Base-by-base conservation (phyloP, 2,888 invertebrate genomes). In the Chrysolina oricalcia region DNA sequence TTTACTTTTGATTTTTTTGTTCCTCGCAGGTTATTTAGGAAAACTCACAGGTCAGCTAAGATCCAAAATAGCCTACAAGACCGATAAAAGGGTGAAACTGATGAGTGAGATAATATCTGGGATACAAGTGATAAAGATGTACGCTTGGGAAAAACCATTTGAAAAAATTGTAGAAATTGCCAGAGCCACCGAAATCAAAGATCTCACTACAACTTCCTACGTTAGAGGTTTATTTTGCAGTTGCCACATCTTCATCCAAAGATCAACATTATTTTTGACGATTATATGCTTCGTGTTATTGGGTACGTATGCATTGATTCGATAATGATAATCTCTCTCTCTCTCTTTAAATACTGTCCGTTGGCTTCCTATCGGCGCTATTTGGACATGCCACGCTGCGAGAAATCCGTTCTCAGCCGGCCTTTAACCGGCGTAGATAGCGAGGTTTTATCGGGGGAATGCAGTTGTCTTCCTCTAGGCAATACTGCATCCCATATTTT, bases 191-290 rank as follows among this genome's bases (percentile, higher is more conserved):
- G 96, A 96, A 89, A 91, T 96, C 9, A 90, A 90, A 70, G 91
- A 75, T n/a, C 72, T 84, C 8, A 90, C 91, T 79, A 87, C 90
- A 41, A 92, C 93, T 9, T 93, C 94, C 0, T 93, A 93, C 88
- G 90, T 93, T 74, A 90, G 92, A 85, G 93, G 92, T 0, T 91
- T 93, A 81, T 92, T 92, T 13, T 89, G 92, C 21, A 92, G 93
- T 0, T 87, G 91, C 78, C 87, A 92, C 85, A 94, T 97, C 59
- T 96, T 96, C 86, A 95, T 96, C 0, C 95, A 96, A 83, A 93
- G 97, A 80, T 91, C 96, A 43, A 94, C 97, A 0, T 90, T 97
- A 15, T 96, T 94, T 85, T 91, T 95, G 70, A 96, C 96, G 0
- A 91, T 97, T 66, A 90, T 95, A 43, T 91, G 94, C 0, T 96